Percentiles rank a stretch among this genome's conserved stretches.
Evolutionary conservation across 2,888 invertebrate genomes (phyloP).

Genomic region (Orchestes rusci): DNA sequence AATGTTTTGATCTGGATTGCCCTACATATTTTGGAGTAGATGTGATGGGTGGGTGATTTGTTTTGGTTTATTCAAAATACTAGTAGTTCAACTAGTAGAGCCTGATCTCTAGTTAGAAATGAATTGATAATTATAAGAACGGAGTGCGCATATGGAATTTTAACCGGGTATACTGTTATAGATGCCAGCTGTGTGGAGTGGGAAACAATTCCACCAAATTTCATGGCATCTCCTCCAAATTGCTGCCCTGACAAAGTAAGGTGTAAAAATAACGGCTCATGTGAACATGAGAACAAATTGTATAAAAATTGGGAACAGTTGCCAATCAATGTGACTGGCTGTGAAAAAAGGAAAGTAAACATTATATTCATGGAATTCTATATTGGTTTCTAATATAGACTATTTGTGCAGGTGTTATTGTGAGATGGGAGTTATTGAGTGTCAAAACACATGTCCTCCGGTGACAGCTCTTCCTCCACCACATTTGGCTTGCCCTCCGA

Average conservation of each 20-base stretch:
- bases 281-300: slow-evolving; percentile 53
- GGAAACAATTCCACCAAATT: slow-evolving; percentile 72
- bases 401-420: slow-evolving; percentile 58
- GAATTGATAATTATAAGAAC: too few relatives aligned
- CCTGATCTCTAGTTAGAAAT: too few relatives aligned
- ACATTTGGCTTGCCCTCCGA: slow-evolving; percentile 62
- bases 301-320: slow-evolving; percentile 77
- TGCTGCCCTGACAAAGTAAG: slow-evolving; percentile 75
- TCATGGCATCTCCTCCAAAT: slow-evolving; percentile 63
- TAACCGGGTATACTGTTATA: too few relatives aligned
- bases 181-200: slow-evolving; percentile 80
- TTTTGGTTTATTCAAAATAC: background rate
- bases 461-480: slow-evolving; percentile 70
- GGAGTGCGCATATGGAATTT: too few relatives aligned
- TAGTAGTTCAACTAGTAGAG: background rate
- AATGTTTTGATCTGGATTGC: slow-evolving; percentile 76
- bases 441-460: slow-evolving; percentile 73
- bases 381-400: background rate
- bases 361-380: background rate
- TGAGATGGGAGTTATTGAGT: slow-evolving; percentile 79
- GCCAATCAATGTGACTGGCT: slow-evolving; percentile 72
- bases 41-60: slow-evolving; percentile 47
- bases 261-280: slow-evolving; percentile 73
- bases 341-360: slow-evolving; percentile 55
- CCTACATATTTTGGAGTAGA: slow-evolving; percentile 81